Percentiles rank a stretch among this genome's conserved stretches.
Evolutionary conservation across 2,888 invertebrate genomes (phyloP).

Genomic region (Lepidonotus clava): DNA sequence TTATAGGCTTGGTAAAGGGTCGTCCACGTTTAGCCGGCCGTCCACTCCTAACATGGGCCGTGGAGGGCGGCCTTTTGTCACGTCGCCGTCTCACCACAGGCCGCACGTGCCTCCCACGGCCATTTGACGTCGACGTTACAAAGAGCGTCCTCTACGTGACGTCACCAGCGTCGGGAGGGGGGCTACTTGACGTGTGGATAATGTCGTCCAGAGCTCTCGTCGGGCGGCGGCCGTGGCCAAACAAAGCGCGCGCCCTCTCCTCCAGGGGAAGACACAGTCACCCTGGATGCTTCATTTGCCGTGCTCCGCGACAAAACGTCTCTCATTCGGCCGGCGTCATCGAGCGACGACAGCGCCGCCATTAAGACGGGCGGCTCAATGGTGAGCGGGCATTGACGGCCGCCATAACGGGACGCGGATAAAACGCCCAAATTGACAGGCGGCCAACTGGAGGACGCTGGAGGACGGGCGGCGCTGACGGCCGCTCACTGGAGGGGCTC

Average conservation of each 20-base stretch:
- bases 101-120: conserved; percentile 11
- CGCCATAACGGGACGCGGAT: conserved; percentile 43
- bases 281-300: conserved; percentile 9
- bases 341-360: conserved; percentile 21
- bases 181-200: conserved; percentile 50
- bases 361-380: conserved; percentile 28
- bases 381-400: conserved; percentile 30
- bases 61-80: conserved; percentile 31
- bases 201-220: background rate
- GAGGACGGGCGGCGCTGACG: conserved; percentile 34
- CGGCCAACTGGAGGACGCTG: conserved; percentile 39
- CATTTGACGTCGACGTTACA: conserved; percentile 18
- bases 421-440: conserved; percentile 51
- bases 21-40: too few relatives aligned
- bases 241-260: background rate
- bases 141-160: background rate
- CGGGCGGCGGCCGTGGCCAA: background rate
- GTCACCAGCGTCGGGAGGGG: conserved; percentile 23
- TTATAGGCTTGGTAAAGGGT: too few relatives aligned
- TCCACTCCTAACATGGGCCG: background rate
- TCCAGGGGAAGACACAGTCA: background rate
- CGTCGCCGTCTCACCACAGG: conserved; percentile 10
- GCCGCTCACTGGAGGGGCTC: conserved; percentile 40
- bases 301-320: conserved; percentile 24
- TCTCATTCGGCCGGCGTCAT: background rate